Conservation (phyloP, 1,140 invertebrate genomes). For the Danaus melanippus region DNA sequence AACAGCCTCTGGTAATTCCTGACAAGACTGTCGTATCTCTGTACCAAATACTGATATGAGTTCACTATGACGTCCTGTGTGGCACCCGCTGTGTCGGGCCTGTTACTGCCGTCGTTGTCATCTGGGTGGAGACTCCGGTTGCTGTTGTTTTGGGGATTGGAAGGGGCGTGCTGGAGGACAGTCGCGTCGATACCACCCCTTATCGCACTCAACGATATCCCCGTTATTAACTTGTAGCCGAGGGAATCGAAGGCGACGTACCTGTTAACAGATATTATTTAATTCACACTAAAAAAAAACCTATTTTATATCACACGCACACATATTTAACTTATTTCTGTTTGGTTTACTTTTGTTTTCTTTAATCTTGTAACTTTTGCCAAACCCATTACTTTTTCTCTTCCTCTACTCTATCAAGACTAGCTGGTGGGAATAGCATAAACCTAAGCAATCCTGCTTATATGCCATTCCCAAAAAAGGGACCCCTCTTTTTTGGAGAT, state of each 20-base stretch:
- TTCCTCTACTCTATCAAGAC: too few relatives aligned
- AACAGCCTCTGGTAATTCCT: slow-evolving; percentile 65
- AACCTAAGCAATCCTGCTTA: too few relatives aligned
- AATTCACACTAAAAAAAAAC: neutral
- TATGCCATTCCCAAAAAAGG: too few relatives aligned
- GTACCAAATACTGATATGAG: slow-evolving; percentile 65
- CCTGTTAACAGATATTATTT: slow-evolving; percentile 62
- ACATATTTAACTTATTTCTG: neutral
- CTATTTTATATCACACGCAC: too few relatives aligned
- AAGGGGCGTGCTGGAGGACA: slow-evolving; percentile 29
- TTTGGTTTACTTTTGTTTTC: too few relatives aligned
- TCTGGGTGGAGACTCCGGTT: slow-evolving; percentile 27
- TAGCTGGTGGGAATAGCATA: too few relatives aligned
- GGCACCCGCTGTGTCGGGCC: slow-evolving; percentile 32
- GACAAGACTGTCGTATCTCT: slow-evolving; percentile 65
- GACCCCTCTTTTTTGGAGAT: too few relatives aligned
- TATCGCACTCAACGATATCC: slow-evolving; percentile 75
- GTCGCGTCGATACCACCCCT: slow-evolving; percentile 20
- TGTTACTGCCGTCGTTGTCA: slow-evolving; percentile 33
- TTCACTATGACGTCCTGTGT: slow-evolving; percentile 62
- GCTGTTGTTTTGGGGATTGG: slow-evolving; percentile 20
- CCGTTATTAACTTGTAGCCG: slow-evolving; percentile 88
- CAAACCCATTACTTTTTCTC: too few relatives aligned
- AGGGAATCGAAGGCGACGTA: slow-evolving; percentile 89
- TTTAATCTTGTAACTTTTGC: too few relatives aligned